These are phyloP conservation scores for Apus apus DNA, from an alignment of 2,113 vertebrate genomes.

Conservation along the genomic window DNA sequence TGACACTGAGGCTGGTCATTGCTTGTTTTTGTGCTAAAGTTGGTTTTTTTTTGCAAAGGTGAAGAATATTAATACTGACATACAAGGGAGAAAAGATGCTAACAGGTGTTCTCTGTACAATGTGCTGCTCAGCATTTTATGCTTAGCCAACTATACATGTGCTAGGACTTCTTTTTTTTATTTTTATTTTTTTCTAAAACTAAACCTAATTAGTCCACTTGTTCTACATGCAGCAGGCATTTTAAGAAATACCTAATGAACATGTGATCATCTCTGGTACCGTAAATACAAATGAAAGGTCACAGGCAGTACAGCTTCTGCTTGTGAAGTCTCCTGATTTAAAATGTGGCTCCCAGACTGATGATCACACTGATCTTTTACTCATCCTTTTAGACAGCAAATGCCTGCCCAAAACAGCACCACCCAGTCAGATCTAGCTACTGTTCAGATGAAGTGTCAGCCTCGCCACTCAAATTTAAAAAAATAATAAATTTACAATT, in stretches of 20 bases:
- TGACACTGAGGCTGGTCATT: neutral
- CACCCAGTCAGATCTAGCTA: neutral
- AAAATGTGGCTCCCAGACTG: neutral
- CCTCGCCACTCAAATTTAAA: neutral
- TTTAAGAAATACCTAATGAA: constrained; percentile 18
- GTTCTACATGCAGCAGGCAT: constrained; percentile 10
- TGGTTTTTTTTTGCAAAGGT: neutral
- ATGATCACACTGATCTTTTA: neutral
- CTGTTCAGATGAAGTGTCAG: neutral
- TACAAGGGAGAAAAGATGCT: neutral
- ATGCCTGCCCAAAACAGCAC: neutral
- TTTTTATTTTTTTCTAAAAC: neutral
- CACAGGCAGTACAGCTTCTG: neutral
- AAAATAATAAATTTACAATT: neutral
- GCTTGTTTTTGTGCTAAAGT: neutral
- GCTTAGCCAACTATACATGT: neutral
- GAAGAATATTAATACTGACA: neutral
- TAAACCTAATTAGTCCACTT: neutral
- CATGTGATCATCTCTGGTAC: neutral
- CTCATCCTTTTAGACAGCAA: neutral
- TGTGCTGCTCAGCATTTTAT: neutral
- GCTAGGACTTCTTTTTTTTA: neutral
- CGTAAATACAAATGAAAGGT: constrained; percentile 21
- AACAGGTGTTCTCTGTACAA: neutral
- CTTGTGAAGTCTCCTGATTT: neutral